phyloP scores from a whole-genome alignment of 1,140 invertebrate genomes.

The Drosophila nikananu region DNA sequence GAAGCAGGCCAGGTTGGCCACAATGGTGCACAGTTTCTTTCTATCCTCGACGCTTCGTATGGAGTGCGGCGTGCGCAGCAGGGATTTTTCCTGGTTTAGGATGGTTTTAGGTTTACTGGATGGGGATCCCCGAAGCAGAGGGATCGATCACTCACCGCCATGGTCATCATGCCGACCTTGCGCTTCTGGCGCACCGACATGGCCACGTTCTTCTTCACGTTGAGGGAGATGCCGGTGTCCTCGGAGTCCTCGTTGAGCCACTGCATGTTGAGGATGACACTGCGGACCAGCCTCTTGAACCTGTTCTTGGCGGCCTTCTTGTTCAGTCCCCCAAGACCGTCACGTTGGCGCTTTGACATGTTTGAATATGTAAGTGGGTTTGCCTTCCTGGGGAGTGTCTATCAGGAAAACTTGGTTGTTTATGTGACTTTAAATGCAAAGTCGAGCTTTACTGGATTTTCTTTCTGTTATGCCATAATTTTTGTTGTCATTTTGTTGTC shows the following conservation, averaged over 20 bases:
- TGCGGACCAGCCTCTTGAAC: constrained; percentile 50
- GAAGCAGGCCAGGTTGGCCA: constrained; percentile 53
- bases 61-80: constrained; percentile 40
- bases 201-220: constrained; percentile 48
- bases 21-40: constrained; percentile 54
- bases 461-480: not conserved
- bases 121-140: not conserved
- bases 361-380: not conserved
- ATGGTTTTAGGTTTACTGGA: too few species aligned
- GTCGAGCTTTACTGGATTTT: not conserved
- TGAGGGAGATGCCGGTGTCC: constrained; percentile 50
- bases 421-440: not conserved
- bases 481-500: not conserved
- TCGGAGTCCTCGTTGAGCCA: constrained; percentile 58
- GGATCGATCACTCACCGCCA: constrained; percentile 29
- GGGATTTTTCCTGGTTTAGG: constrained; percentile 56
- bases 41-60: constrained; percentile 50
- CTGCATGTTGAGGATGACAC: constrained; percentile 58
- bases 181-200: constrained; percentile 60
- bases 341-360: constrained; percentile 44
- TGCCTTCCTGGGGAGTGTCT: not conserved
- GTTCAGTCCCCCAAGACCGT: constrained; percentile 7
- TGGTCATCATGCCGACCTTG: constrained; percentile 59
- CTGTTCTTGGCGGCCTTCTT: constrained; percentile 13
- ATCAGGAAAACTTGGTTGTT: not conserved